phyloP scores from a whole-genome alignment of 1,140 invertebrate species.

The Bombyx mandarina region DNA sequence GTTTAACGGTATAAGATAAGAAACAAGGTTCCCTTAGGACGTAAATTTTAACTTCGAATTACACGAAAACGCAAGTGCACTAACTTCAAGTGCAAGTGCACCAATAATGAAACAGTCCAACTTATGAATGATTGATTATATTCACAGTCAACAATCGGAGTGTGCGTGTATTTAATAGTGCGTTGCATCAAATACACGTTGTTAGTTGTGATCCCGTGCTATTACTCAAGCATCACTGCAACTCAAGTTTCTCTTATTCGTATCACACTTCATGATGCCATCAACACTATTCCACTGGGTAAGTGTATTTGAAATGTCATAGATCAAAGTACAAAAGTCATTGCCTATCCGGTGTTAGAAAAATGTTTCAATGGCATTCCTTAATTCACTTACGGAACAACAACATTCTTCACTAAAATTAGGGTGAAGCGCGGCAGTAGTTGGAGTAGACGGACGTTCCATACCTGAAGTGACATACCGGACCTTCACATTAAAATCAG shows the following conservation, averaged over 20 bases:
- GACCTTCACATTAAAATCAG: background rate
- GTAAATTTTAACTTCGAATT: background rate
- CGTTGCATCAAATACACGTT: conserved; percentile 29
- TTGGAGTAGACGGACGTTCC: background rate
- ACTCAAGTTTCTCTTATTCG: conserved; percentile 25
- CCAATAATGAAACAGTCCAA: background rate
- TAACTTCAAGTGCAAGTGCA: background rate
- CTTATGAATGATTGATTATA: background rate
- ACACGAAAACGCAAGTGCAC: background rate
- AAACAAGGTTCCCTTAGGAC: background rate
- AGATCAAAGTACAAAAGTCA: background rate
- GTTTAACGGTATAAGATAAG: background rate
- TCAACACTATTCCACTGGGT: conserved; percentile 24
- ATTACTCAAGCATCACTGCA: conserved; percentile 25
- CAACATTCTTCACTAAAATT: background rate
- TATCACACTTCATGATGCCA: conserved; percentile 28
- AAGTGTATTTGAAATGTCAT: conserved; percentile 2
- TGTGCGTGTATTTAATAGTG: conserved; percentile 15
- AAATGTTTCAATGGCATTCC: no score
- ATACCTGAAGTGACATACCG: background rate
- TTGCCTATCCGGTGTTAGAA: no score
- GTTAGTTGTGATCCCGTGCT: conserved; percentile 27
- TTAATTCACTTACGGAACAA: background rate
- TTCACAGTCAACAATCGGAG: background rate
- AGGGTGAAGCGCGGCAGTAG: background rate